phyloP scores from a whole-genome alignment of 2,888 invertebrate genomes.

The Caenorhabditis japonica region DNA sequence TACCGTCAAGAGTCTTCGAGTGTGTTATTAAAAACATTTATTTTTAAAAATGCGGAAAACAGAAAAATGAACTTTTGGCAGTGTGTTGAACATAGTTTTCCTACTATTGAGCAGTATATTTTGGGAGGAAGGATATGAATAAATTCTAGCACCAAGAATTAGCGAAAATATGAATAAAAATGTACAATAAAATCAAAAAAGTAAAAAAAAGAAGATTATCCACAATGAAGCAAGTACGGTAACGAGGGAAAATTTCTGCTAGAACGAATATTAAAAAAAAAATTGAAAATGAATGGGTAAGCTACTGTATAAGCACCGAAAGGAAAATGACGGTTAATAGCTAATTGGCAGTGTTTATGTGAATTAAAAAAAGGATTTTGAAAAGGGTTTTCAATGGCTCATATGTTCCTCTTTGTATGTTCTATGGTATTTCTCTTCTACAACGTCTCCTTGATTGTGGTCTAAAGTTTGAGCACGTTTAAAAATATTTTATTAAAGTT shows the following conservation, averaged over 20 bases:
- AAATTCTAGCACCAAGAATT: conserved; percentile 46
- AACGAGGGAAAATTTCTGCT: not conserved
- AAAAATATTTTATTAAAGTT: too few species aligned
- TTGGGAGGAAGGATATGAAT: conserved; percentile 36
- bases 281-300: not conserved
- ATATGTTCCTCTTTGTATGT: conserved; percentile 66
- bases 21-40: too few species aligned
- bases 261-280: not conserved
- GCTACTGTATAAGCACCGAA: too few species aligned
- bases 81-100: conserved; percentile 10
- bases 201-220: conserved; percentile 2
- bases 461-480: conserved; percentile 26
- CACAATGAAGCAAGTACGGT: not conserved
- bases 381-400: conserved; percentile 19
- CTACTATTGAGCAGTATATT: conserved; percentile 34
- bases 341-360: conserved; percentile 22
- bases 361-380: not conserved
- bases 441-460: conserved; percentile 61
- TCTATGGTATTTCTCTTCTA: conserved; percentile 73
- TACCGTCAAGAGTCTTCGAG: too few species aligned
- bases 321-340: conserved; percentile 38
- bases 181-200: conserved; percentile 26
- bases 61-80: conserved; percentile 34
- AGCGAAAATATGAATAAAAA: conserved; percentile 29
- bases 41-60: too few species aligned